phyloP scores from a whole-genome alignment of 2,888 invertebrate genomes.

The Limenitis camilla region DNA sequence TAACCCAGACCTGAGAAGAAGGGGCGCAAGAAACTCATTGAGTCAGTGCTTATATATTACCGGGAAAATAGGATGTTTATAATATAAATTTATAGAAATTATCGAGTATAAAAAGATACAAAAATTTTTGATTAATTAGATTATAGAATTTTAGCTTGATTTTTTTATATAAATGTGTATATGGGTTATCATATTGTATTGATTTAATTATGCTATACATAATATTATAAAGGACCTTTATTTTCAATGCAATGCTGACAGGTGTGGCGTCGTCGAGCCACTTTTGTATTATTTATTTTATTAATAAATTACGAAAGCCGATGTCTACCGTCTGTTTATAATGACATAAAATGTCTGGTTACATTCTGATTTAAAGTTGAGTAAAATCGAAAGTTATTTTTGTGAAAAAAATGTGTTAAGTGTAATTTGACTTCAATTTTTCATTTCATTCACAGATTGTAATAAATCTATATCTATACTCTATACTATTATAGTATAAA shows the following conservation, averaged over 20 bases:
- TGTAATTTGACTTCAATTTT: constrained; percentile 30
- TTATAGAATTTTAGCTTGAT: no score
- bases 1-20: no score
- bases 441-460: constrained; percentile 8
- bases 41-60: no score
- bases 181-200: background rate
- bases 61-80: no score
- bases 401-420: constrained; percentile 12
- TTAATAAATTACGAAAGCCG: no score
- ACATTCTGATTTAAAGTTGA: constrained; percentile 30
- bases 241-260: constrained; percentile 30
- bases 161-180: no score
- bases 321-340: background rate
- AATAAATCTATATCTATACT: no score
- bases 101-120: no score
- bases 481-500: no score
- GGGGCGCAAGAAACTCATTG: no score
- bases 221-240: constrained; percentile 9
- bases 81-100: no score
- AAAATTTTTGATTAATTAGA: no score
- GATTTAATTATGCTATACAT: background rate
- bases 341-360: constrained; percentile 18
- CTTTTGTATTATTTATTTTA: background rate
- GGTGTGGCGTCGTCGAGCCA: constrained; percentile 19
- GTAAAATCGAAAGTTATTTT: constrained; percentile 15